A percentile compares a stretch with the other conserved stretches of the same genome.
These are phyloP conservation scores for Chrysolina americana DNA, from an alignment of 2,888 invertebrate species.

Conservation along the genomic window DNA sequence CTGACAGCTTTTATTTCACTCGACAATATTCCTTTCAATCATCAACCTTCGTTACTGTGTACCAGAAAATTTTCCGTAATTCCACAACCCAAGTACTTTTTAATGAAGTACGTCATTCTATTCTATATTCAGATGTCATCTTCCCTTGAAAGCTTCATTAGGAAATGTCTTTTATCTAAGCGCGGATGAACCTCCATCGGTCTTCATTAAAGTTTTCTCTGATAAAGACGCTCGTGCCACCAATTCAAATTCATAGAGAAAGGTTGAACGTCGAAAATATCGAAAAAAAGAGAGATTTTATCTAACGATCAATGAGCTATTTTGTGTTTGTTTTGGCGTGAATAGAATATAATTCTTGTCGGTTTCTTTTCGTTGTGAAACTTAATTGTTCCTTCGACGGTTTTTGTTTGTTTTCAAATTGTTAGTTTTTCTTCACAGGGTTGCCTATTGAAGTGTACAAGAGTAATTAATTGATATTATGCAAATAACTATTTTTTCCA, in stretches of 20 bases:
- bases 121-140: slow-evolving; percentile 47
- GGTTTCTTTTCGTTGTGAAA: too few species aligned
- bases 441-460: too few species aligned
- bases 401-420: too few species aligned
- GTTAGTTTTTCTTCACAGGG: too few species aligned
- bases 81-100: neutral
- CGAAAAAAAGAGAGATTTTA: too few species aligned
- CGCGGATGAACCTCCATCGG: slow-evolving; percentile 41
- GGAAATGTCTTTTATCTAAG: slow-evolving; percentile 48
- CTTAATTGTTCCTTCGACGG: too few species aligned
- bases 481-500: too few species aligned
- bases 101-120: slow-evolving; percentile 48
- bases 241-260: neutral
- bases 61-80: neutral
- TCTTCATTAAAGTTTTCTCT: slow-evolving; percentile 31
- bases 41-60: neutral
- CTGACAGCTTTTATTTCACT: too few species aligned
- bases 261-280: neutral
- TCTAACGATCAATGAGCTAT: too few species aligned
- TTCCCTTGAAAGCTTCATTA: slow-evolving; percentile 51
- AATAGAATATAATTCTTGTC: too few species aligned
- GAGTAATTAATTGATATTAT: too few species aligned
- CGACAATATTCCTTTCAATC: neutral
- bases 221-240: slow-evolving; percentile 10
- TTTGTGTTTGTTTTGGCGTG: too few species aligned